Conservation (phyloP, 2,797 vertebrate species). For the Dromococcyx pavoninus region DNA sequence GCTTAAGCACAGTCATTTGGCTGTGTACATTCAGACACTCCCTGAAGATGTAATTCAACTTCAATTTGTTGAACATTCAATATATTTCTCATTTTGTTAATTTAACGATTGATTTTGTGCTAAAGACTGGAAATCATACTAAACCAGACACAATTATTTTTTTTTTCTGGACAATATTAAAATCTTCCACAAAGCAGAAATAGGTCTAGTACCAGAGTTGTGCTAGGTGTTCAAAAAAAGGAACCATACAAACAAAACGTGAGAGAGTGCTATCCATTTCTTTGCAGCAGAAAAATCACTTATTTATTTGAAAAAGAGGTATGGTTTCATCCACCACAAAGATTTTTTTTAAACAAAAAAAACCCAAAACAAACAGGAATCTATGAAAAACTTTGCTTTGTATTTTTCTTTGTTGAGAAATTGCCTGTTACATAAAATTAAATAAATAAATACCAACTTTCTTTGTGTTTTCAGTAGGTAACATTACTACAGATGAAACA, state of each 20-base stretch:
- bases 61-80: not conserved
- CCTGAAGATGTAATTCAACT: not conserved
- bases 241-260: not conserved
- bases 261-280: not conserved
- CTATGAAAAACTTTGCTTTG: not conserved
- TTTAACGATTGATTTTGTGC: not conserved
- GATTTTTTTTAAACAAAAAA: not conserved
- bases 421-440: not conserved
- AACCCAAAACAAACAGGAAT: not conserved
- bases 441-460: not conserved
- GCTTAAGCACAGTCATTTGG: not conserved
- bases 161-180: not conserved
- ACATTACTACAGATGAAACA: not conserved
- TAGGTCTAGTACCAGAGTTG: not conserved
- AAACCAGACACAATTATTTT: not conserved
- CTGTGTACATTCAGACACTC: not conserved
- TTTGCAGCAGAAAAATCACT: not conserved
- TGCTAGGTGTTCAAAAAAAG: not conserved
- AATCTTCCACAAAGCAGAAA: not conserved
- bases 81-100: not conserved
- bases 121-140: not conserved
- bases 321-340: not conserved
- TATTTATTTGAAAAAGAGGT: not conserved
- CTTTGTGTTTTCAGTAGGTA: not conserved
- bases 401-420: not conserved